Evolutionary conservation across 2,113 vertebrate species (phyloP).

Genomic region (Grammomys dolichurus): DNA sequence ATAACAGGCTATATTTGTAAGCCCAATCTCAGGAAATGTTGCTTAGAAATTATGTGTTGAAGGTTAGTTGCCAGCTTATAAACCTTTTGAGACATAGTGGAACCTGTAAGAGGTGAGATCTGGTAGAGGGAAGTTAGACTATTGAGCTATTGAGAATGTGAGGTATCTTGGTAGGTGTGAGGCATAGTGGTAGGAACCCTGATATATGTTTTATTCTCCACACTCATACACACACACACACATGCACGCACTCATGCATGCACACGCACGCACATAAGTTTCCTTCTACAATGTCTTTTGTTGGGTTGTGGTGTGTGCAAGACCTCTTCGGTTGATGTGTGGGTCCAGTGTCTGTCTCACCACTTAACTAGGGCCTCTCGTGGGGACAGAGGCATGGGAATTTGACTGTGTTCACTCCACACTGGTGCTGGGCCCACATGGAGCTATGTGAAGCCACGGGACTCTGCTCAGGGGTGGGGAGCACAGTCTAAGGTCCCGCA

Average conservation of each 20-base stretch:
- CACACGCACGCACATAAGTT: background rate
- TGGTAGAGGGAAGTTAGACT: background rate
- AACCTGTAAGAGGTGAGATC: too few relatives aligned
- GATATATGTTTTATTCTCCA: background rate
- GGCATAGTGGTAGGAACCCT: background rate
- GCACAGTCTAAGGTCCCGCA: too few relatives aligned
- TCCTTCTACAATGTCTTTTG: background rate
- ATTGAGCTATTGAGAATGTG: background rate
- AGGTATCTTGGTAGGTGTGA: too few relatives aligned
- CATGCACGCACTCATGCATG: background rate
- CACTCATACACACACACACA: background rate
- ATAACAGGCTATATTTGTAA: background rate
- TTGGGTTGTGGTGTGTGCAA: too few relatives aligned
- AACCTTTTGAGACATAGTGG: background rate
- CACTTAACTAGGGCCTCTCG: too few relatives aligned
- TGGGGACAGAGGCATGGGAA: too few relatives aligned
- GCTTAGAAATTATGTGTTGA: background rate
- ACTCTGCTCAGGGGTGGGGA: too few relatives aligned
- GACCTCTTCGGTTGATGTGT: too few relatives aligned
- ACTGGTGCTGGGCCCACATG: too few relatives aligned
- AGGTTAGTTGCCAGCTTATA: background rate
- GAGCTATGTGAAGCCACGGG: too few relatives aligned
- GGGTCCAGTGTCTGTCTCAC: too few relatives aligned
- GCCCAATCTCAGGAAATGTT: conserved; percentile 2
- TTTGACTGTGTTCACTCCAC: too few relatives aligned